Evolutionary conservation across 2,113 vertebrate genomes (phyloP).

Genomic region (Symphodus melops): DNA sequence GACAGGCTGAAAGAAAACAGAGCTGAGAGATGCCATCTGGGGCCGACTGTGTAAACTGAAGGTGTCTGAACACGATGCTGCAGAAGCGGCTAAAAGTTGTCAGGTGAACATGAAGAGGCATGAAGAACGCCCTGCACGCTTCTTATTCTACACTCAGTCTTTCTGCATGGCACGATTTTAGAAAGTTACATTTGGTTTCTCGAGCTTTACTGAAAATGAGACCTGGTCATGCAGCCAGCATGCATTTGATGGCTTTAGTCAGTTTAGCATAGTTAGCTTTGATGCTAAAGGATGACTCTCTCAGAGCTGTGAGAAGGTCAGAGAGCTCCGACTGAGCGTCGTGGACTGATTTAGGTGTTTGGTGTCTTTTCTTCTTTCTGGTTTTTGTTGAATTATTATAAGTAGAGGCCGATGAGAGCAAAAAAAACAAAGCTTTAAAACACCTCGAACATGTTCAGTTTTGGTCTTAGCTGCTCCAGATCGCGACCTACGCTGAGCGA

Average conservation of each 20-base stretch:
- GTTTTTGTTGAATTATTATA: not conserved
- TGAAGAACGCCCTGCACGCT: conserved; percentile 38
- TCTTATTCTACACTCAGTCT: not conserved
- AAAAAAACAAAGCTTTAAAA: not conserved
- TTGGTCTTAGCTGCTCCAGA: not conserved
- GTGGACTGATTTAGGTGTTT: too few relatives aligned
- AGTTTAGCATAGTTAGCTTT: conserved; percentile 5
- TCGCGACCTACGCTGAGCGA: not conserved
- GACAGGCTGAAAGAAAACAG: conserved; percentile 72
- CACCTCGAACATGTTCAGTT: conserved; percentile 5
- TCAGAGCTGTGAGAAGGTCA: conserved; percentile 2
- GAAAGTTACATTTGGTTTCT: not conserved
- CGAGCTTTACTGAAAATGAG: not conserved
- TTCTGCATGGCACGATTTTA: not conserved
- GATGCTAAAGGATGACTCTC: conserved; percentile 33
- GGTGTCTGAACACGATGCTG: conserved; percentile 76
- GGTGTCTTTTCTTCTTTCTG: not conserved
- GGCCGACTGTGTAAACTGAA: conserved; percentile 70
- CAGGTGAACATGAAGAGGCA: conserved; percentile 64
- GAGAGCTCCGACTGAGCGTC: not conserved
- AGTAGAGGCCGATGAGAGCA: not conserved
- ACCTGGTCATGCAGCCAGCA: not conserved
- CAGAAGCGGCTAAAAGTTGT: conserved; percentile 59
- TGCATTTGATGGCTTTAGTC: not conserved
- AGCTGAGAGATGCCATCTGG: conserved; percentile 65